These are phyloP conservation scores for Drosophila emarginata DNA, from an alignment of 2,888 invertebrate genomes.

Conservation along the genomic window DNA sequence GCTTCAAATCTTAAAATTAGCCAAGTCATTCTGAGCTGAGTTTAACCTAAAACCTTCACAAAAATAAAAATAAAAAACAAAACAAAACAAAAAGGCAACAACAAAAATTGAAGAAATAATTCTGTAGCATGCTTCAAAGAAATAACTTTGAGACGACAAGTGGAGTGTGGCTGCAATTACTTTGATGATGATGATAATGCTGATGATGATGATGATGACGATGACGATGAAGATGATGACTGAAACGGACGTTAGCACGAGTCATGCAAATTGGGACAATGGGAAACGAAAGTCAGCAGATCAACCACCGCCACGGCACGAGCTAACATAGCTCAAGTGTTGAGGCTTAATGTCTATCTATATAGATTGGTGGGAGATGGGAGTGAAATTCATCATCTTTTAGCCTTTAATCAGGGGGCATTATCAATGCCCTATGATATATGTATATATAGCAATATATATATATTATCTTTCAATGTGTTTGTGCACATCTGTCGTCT, in stretches of 20 bases:
- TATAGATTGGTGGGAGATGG: conserved; percentile 12
- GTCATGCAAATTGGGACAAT: conserved; percentile 44
- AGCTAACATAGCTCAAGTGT: conserved; percentile 20
- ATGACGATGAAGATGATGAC: conserved; percentile 43
- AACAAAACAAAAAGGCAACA: conserved; percentile 5
- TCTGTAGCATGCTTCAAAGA: conserved; percentile 58
- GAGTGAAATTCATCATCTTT: conserved; percentile 13
- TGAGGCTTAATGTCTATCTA: conserved; percentile 28
- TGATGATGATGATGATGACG: conserved; percentile 31
- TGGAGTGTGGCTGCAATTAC: conserved; percentile 60
- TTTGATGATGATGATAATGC: conserved; percentile 56
- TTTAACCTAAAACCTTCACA: background rate
- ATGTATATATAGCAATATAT: conserved; percentile 45
- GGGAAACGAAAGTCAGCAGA: conserved; percentile 59
- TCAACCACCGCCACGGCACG: conserved; percentile 55
- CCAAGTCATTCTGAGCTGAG: conserved; percentile 22
- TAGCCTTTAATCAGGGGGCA: conserved; percentile 61
- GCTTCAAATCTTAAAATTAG: conserved; percentile 34
- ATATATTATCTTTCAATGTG: background rate
- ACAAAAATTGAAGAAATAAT: conserved; percentile 56
- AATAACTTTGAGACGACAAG: conserved; percentile 32
- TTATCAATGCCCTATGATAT: conserved; percentile 65
- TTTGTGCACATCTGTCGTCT: background rate
- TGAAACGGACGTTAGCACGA: conserved; percentile 42
- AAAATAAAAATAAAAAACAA: background rate